phyloP scores from a whole-genome alignment of 2,888 invertebrate genomes.

The Strigamia transsilvanica region DNA sequence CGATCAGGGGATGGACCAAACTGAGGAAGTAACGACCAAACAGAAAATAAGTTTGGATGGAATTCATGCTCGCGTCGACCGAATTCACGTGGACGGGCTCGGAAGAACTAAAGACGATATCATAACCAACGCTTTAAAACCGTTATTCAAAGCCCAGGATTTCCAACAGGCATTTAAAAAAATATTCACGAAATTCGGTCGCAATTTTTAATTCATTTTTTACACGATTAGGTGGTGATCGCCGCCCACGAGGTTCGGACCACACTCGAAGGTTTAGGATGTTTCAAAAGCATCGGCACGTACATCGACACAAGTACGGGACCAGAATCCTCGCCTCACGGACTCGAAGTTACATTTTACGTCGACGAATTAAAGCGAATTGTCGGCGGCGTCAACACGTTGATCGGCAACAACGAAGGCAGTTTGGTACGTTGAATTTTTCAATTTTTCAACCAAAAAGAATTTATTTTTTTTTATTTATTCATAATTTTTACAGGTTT shows the following conservation, averaged over 20 bases:
- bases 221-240: constrained; percentile 64
- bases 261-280: constrained; percentile 82
- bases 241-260: constrained; percentile 72
- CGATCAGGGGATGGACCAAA: too few species aligned
- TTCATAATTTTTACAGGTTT: constrained; percentile 8
- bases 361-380: constrained; percentile 84
- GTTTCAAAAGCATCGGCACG: constrained; percentile 86
- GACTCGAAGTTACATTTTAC: constrained; percentile 86
- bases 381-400: constrained; percentile 84
- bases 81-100: constrained; percentile 85
- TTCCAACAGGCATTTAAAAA: constrained; percentile 78
- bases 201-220: neutral
- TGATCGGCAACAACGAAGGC: constrained; percentile 91
- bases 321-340: constrained; percentile 68
- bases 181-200: neutral
- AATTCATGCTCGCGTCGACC: constrained; percentile 79
- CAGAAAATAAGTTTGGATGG: constrained; percentile 53
- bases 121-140: constrained; percentile 78
- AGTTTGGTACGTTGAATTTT: constrained; percentile 70
- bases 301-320: constrained; percentile 80
- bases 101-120: constrained; percentile 88
- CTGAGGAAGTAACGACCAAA: neutral
- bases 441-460: too few species aligned
- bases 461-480: neutral
- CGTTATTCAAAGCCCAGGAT: constrained; percentile 82